Base-by-base conservation (phyloP, 53 echinoderm and acorn worm species). In the Holothuria scabra region DNA sequence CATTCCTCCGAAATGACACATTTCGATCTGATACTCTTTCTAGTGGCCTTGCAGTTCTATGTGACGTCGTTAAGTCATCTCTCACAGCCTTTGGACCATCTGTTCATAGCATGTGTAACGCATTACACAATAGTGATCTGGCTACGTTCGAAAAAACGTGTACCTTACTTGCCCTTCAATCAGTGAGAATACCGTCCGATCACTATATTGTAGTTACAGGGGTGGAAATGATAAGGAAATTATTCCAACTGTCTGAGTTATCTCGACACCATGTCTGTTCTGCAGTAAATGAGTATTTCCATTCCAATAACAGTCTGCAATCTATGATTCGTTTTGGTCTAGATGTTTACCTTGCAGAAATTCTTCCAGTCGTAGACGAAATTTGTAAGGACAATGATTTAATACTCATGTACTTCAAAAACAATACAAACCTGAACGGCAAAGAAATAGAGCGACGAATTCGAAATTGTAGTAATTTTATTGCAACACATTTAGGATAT, bases 261-360 rank as follows among this genome's bases (percentile, higher is more conserved):
- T 76, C 76, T 56, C 41, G 14, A 16, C n/a, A 52, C 5, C 11
- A 28, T 8, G 56, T 28, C 12, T 56, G 76, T 52, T 16, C 29
- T 19, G 22, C 49, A 10, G 2, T 76, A 28, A 12, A 52, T 56
- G 25, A 56, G 11, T 76, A 49, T 56, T 52, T 37, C 14, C 55
- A 76, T 24, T 76, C 56, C 28, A 60, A 76, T 5, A 76, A 55
- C 16, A 41, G 10, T 41, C 76, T 76, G 6, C 76, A 56, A 55
- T 26, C 76, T 18, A 28, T 76, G 9, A 3, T 56, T 76, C 52
- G 56, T 7, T 25, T 52, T 5, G 28, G 28, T 13, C 4, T 76
- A 16, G 56, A 76, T 28, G 56, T 26, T 24, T 76, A 52, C 19
- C 28, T 76, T 1, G 76, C 76, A 4, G 76, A 76, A 29, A 4